Conservation (phyloP, 2,888 invertebrate species). For the Orthonevra nobilis region DNA sequence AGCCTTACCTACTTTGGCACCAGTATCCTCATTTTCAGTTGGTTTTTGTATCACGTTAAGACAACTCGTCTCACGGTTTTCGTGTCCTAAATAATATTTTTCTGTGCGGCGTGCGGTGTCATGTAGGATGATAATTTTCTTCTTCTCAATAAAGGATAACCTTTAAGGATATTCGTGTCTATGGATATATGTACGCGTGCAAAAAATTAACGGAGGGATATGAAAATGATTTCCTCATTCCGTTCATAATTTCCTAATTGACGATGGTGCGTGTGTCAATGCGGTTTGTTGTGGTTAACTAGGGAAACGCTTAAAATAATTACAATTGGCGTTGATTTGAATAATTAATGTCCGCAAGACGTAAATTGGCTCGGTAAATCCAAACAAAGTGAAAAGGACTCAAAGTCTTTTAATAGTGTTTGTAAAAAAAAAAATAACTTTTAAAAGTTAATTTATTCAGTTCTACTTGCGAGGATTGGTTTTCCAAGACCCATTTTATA, state of each 20-base stretch:
- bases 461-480: constrained; percentile 20
- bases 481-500: too few species aligned
- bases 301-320: constrained; percentile 53
- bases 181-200: constrained; percentile 36
- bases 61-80: constrained; percentile 59
- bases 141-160: constrained; percentile 37
- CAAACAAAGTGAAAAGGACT: not conserved
- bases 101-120: constrained; percentile 44
- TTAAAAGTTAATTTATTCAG: constrained; percentile 15
- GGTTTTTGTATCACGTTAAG: constrained; percentile 67
- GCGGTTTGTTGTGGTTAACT: constrained; percentile 26
- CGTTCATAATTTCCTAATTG: constrained; percentile 9
- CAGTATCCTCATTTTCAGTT: constrained; percentile 63
- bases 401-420: too few species aligned
- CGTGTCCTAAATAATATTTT: constrained; percentile 8
- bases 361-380: constrained; percentile 1
- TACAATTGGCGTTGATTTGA: constrained; percentile 21
- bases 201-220: constrained; percentile 1
- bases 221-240: constrained; percentile 27
- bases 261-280: constrained; percentile 52
- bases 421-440: constrained; percentile 12
- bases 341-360: not conserved
- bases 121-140: constrained; percentile 42
- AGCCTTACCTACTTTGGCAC: constrained; percentile 67
- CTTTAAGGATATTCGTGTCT: constrained; percentile 42